Evolutionary conservation across 2,888 invertebrate genomes (phyloP).

Genomic region (Stenchaetothrips biformis): DNA sequence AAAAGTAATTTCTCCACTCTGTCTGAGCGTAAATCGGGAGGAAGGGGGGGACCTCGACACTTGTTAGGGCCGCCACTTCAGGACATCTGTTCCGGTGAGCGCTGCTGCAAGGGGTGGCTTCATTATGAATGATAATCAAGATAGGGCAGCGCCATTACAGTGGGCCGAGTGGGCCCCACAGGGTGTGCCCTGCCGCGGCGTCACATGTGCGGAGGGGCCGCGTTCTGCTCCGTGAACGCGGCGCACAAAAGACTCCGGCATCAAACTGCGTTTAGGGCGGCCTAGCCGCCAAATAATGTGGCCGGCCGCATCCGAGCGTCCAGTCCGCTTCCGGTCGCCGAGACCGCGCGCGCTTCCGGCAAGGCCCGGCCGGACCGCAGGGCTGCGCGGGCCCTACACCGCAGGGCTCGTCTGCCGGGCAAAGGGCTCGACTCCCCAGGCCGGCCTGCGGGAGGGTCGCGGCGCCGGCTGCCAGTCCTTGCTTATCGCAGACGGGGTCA

Average conservation of each 20-base stretch:
- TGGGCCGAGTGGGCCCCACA: not conserved
- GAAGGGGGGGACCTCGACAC: not conserved
- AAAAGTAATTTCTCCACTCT: not conserved
- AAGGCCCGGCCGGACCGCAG: no score
- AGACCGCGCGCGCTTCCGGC: no score
- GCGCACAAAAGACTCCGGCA: not conserved
- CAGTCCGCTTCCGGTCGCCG: no score
- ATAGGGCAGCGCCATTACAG: not conserved
- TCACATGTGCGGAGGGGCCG: not conserved
- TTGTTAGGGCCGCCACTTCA: not conserved
- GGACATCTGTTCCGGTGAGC: slow-evolving; percentile 1
- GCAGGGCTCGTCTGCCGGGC: no score
- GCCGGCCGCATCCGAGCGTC: no score
- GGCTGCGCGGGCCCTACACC: no score
- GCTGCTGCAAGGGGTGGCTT: not conserved
- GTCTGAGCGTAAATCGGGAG: not conserved
- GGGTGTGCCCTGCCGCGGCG: no score
- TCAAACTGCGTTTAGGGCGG: slow-evolving; percentile 9
- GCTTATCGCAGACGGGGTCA: no score
- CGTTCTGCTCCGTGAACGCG: not conserved
- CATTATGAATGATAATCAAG: slow-evolving; percentile 23
- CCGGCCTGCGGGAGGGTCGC: no score
- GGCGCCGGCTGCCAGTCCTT: no score
- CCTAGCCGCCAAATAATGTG: slow-evolving; percentile 1
- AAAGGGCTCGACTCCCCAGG: no score